phyloP scores from a whole-genome alignment of 2,888 invertebrate species.

The Agrotis puta region DNA sequence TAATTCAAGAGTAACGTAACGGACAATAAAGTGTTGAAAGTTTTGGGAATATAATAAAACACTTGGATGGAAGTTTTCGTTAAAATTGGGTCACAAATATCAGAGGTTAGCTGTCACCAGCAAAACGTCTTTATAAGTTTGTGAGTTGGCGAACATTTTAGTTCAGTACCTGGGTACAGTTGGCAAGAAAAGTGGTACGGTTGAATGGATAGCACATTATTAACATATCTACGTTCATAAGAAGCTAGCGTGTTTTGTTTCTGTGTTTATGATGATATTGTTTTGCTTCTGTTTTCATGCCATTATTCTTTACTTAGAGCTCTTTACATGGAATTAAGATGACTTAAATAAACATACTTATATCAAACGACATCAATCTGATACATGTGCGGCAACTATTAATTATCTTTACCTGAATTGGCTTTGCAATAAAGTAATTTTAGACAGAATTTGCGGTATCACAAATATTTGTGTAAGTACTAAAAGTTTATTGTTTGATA shows the following conservation, averaged over 20 bases:
- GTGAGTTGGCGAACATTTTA: conserved; percentile 48
- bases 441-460: not conserved
- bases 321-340: not conserved
- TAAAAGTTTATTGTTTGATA: conserved; percentile 1
- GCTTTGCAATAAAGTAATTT: not conserved
- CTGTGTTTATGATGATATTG: not conserved
- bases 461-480: not conserved
- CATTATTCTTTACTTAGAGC: not conserved
- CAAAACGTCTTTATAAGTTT: conserved; percentile 60
- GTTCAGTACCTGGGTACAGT: conserved; percentile 47
- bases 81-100: conserved; percentile 65
- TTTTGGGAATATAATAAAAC: conserved; percentile 62
- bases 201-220: conserved; percentile 24
- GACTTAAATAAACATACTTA: not conserved
- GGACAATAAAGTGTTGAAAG: conserved; percentile 57
- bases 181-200: conserved; percentile 29
- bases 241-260: conserved; percentile 16
- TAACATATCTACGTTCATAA: conserved; percentile 19
- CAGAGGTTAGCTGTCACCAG: conserved; percentile 62
- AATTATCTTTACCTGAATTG: not conserved
- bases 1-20: conserved; percentile 48
- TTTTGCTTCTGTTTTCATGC: not conserved
- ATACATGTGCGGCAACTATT: not conserved
- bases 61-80: conserved; percentile 55
- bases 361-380: not conserved